Conservation (phyloP, 2,113 vertebrate species). For the Perognathus longimembris region DNA sequence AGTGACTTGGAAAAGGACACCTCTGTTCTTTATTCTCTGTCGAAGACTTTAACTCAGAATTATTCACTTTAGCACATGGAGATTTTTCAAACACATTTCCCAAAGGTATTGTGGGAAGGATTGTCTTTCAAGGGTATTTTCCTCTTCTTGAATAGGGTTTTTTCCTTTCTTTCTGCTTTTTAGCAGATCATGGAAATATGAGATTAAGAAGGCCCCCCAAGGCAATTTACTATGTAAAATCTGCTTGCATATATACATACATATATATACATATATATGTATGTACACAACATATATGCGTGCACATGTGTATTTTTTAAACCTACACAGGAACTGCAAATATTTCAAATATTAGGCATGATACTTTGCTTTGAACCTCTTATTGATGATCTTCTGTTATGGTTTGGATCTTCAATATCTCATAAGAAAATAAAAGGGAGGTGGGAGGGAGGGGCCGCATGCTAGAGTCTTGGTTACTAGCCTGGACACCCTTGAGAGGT, state of each 20-base stretch:
- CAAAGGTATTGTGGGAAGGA: slow-evolving; percentile 20
- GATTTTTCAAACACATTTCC: slow-evolving; percentile 43
- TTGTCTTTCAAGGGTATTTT: not conserved
- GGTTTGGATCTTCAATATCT: not conserved
- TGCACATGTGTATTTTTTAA: not conserved
- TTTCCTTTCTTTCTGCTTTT: not conserved
- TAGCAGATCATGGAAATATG: not conserved
- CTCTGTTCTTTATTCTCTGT: slow-evolving; percentile 74
- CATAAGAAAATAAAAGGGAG: too few species aligned
- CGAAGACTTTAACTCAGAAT: slow-evolving; percentile 74
- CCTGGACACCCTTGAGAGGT: not conserved
- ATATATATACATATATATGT: too few species aligned
- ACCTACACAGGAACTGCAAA: not conserved
- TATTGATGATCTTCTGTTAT: not conserved
- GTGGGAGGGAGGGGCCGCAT: not conserved
- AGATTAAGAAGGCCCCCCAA: not conserved
- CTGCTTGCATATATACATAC: too few species aligned
- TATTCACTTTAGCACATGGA: slow-evolving; percentile 49
- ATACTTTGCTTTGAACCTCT: slow-evolving; percentile 1
- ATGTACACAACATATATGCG: too few species aligned
- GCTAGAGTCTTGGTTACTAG: not conserved
- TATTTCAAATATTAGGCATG: not conserved
- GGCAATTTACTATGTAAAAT: too few species aligned
- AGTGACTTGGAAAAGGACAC: slow-evolving; percentile 76
- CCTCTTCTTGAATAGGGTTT: not conserved